Percentiles rank a stretch among this genome's conserved stretches.
Evolutionary conservation across 1,140 invertebrate species (phyloP).

Genomic region (Solenopsis fugax): DNA sequence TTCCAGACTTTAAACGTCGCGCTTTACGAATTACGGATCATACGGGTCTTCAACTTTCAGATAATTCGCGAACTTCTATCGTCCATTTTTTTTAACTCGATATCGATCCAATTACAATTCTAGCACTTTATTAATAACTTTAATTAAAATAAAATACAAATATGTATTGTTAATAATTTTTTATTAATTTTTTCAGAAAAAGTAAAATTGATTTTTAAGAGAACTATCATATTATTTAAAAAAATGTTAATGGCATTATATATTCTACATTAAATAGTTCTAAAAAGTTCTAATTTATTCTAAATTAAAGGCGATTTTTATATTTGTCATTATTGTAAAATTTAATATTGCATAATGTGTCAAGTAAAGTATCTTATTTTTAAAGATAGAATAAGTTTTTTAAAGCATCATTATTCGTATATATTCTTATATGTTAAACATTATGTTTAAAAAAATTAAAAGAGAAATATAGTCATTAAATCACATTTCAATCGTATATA

Average conservation of each 20-base stretch:
- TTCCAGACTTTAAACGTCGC: slow-evolving; percentile 69
- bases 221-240: not conserved
- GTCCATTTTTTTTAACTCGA: not conserved
- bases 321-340: not conserved
- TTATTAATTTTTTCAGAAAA: not conserved
- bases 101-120: slow-evolving; percentile 44
- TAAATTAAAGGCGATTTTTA: not conserved
- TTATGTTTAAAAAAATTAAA: not conserved
- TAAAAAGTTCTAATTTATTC: not conserved
- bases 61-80: slow-evolving; percentile 71
- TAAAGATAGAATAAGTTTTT: slow-evolving; percentile 1
- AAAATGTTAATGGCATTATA: not conserved
- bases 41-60: slow-evolving; percentile 59
- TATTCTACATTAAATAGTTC: not conserved
- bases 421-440: not conserved
- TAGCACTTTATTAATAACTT: slow-evolving; percentile 33
- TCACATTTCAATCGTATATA: not conserved
- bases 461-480: not conserved
- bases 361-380: not conserved
- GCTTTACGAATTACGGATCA: slow-evolving; percentile 66
- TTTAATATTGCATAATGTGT: not conserved
- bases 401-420: not conserved
- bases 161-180: not conserved
- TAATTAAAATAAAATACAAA: slow-evolving; percentile 7
- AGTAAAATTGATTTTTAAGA: not conserved